A percentile compares a stretch with the other conserved stretches of the same genome.
Evolutionary conservation across 2,797 vertebrate genomes (phyloP).

Genomic region (Poeciliopsis presidionis): DNA sequence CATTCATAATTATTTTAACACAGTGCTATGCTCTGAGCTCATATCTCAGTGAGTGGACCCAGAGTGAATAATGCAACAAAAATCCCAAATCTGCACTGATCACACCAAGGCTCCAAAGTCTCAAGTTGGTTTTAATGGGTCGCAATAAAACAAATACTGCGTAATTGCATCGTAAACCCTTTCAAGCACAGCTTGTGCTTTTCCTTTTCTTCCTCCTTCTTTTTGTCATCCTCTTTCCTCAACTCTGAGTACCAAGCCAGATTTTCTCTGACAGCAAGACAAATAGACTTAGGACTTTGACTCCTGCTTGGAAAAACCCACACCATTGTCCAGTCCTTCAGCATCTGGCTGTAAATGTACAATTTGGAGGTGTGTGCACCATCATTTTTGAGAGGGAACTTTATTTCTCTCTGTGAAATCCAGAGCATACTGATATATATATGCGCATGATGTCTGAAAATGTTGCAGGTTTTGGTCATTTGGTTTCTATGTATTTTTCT

Average conservation of each 20-base stretch:
- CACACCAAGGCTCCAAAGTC: not conserved
- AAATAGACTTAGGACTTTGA: not conserved
- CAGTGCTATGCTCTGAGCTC: not conserved
- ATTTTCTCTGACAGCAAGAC: not conserved
- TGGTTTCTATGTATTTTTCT: not conserved
- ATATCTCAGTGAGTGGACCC: not conserved
- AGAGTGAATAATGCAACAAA: not conserved
- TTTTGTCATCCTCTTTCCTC: not conserved
- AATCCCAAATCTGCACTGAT: not conserved
- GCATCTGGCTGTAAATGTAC: not conserved
- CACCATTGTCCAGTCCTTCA: not conserved
- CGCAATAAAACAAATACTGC: not conserved
- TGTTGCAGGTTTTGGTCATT: not conserved
- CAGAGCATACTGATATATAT: not conserved
- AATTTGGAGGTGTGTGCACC: constrained; percentile 4
- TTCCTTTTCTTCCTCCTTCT: not conserved
- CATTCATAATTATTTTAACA: not conserved
- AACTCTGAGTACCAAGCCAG: not conserved
- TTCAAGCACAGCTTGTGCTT: not conserved
- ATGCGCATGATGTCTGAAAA: not conserved
- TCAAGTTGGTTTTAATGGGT: not conserved
- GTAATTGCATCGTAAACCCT: not conserved
- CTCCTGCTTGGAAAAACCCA: not conserved
- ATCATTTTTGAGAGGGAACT: not conserved
- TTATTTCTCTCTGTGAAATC: not conserved